Evolutionary conservation across 1,140 invertebrate genomes (phyloP).

Genomic region (Platorchestia sp.): DNA sequence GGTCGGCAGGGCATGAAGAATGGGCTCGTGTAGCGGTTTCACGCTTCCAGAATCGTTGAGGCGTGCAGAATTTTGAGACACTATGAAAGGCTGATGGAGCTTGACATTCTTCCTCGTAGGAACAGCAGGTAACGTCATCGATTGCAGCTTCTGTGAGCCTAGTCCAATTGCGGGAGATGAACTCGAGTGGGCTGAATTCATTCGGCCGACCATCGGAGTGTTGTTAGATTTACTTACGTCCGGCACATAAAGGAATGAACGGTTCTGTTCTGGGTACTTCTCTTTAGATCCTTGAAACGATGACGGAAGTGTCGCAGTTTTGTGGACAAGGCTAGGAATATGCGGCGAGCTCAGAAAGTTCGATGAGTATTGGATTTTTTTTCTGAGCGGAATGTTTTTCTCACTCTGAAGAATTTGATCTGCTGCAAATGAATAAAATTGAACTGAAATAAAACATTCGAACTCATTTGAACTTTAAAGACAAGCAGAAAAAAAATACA

Average conservation of each 20-base stretch:
- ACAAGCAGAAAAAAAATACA: neutral
- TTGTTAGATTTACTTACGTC: neutral
- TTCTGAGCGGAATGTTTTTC: neutral
- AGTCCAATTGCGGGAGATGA: neutral
- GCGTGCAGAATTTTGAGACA: neutral
- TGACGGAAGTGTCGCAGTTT: conserved; percentile 14
- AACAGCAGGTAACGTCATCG: conserved; percentile 21
- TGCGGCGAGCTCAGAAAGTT: conserved; percentile 13
- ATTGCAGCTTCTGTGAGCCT: neutral
- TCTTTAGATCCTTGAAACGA: neutral
- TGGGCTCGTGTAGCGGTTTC: conserved; percentile 13
- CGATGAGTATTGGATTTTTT: neutral
- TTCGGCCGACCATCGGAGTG: neutral
- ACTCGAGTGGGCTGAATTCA: neutral
- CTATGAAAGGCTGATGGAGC: neutral
- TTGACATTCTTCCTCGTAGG: conserved; percentile 29
- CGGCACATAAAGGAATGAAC: neutral
- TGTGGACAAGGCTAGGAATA: neutral
- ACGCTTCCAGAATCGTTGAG: neutral
- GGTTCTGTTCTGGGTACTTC: neutral
- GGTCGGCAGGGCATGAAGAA: conserved; percentile 20
- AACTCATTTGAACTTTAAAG: neutral
- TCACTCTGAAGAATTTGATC: conserved; percentile 18
- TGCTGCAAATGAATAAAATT: conserved; percentile 19
- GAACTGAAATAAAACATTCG: neutral